Conservation (phyloP, 2,888 invertebrate species). For the Gymnoscelis rufifasciata region DNA sequence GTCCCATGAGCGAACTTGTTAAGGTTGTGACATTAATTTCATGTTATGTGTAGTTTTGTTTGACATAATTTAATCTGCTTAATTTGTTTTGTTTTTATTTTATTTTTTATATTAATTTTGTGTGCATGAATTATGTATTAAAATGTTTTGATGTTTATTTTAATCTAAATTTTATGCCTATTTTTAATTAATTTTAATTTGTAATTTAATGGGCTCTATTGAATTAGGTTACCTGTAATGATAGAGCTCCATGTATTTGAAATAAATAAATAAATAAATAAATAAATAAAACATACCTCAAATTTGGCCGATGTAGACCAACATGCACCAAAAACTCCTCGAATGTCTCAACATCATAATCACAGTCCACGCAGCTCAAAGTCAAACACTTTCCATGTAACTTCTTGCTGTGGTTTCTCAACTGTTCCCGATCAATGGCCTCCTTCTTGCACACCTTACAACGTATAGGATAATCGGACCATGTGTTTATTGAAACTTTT, state of each 20-base stretch:
- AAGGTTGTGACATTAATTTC: too few species aligned
- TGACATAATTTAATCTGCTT: neutral
- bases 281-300: constrained; percentile 11
- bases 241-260: neutral
- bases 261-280: neutral
- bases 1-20: too few species aligned
- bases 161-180: too few species aligned
- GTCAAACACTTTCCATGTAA: constrained; percentile 16
- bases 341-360: neutral
- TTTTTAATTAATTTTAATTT: too few species aligned
- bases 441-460: constrained; percentile 12
- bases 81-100: neutral
- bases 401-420: constrained; percentile 9
- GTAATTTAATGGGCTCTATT: too few species aligned
- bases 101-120: too few species aligned
- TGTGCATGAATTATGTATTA: too few species aligned
- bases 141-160: too few species aligned
- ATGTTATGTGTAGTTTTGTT: too few species aligned
- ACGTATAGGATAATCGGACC: constrained; percentile 12
- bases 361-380: constrained; percentile 13
- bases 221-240: too few species aligned
- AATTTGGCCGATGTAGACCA: constrained; percentile 6
- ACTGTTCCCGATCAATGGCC: neutral
- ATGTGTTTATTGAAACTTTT: neutral
- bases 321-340: constrained; percentile 17